Percentiles rank a stretch among this genome's conserved stretches.
Evolutionary conservation across 2,113 vertebrate genomes (phyloP).

Genomic region (Halichoeres trimaculatus): DNA sequence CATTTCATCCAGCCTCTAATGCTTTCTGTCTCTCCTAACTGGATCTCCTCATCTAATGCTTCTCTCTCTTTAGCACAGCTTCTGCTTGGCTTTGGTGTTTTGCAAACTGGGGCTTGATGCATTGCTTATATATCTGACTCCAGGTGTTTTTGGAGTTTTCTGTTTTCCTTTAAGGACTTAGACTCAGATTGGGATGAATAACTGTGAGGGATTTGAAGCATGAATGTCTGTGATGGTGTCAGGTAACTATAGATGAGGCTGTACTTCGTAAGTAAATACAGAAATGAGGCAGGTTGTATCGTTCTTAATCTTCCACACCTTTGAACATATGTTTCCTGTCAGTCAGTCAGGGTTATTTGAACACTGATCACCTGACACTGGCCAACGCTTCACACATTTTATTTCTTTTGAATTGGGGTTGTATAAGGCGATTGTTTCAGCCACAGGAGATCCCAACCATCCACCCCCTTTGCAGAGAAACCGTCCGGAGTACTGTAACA

Average conservation of each 20-base stretch:
- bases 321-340: background rate
- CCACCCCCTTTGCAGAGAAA: too few species aligned
- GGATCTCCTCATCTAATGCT: conserved; percentile 23
- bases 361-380: background rate
- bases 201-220: conserved; percentile 30
- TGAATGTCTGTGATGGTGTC: conserved; percentile 24
- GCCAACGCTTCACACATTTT: too few species aligned
- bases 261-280: conserved; percentile 11
- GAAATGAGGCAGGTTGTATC: background rate
- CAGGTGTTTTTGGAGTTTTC: conserved; percentile 1
- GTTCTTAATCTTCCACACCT: background rate
- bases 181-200: background rate
- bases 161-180: conserved; percentile 12
- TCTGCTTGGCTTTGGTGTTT: conserved; percentile 71
- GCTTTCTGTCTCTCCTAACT: background rate
- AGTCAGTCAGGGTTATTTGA: conserved; percentile 4
- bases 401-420: too few species aligned
- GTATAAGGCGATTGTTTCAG: too few species aligned
- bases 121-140: background rate
- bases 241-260: background rate
- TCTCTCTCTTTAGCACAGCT: conserved; percentile 54
- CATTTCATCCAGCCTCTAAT: background rate
- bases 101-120: conserved; percentile 7
- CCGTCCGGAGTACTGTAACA: too few species aligned
- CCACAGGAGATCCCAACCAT: too few species aligned